Conservation (phyloP, 2,888 invertebrate species). For the Saturnia japonica region DNA sequence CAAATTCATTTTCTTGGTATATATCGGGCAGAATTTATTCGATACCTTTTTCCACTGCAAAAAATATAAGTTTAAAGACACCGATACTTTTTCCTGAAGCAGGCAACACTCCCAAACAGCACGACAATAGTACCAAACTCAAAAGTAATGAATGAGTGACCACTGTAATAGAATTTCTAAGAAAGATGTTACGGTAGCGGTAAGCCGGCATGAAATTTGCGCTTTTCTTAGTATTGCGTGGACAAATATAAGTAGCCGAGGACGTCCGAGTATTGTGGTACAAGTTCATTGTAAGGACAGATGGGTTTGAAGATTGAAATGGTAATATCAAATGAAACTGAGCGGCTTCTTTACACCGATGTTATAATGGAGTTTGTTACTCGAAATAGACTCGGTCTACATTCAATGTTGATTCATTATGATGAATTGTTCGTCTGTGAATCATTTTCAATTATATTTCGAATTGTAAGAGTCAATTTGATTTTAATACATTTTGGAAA, state of each 20-base stretch:
- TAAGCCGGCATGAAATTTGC: slow-evolving; percentile 61
- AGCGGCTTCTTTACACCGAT: slow-evolving; percentile 49
- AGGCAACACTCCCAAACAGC: background rate
- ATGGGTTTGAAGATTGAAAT: slow-evolving; percentile 72
- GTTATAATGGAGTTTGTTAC: slow-evolving; percentile 54
- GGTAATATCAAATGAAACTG: slow-evolving; percentile 70
- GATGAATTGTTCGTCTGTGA: slow-evolving; percentile 13
- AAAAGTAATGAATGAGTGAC: slow-evolving; percentile 62
- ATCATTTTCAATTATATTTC: slow-evolving; percentile 11
- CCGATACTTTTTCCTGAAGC: background rate
- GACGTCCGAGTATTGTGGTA: slow-evolving; percentile 28
- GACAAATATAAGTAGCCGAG: slow-evolving; percentile 40
- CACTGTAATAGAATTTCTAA: slow-evolving; percentile 49
- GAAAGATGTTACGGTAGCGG: slow-evolving; percentile 49
- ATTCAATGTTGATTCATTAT: slow-evolving; percentile 10
- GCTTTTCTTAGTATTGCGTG: slow-evolving; percentile 45
- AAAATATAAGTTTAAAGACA: background rate
- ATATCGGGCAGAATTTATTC: too few relatives aligned
- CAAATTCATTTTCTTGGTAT: too few relatives aligned
- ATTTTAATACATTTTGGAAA: slow-evolving; percentile 5
- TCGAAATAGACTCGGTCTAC: slow-evolving; percentile 35
- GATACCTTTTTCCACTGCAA: too few relatives aligned
- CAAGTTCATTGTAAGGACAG: slow-evolving; percentile 32
- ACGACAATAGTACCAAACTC: slow-evolving; percentile 26
- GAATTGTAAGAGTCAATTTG: slow-evolving; percentile 11